phyloP scores from a whole-genome alignment of 2,797 vertebrate genomes.

The Sitta carolinensis region DNA sequence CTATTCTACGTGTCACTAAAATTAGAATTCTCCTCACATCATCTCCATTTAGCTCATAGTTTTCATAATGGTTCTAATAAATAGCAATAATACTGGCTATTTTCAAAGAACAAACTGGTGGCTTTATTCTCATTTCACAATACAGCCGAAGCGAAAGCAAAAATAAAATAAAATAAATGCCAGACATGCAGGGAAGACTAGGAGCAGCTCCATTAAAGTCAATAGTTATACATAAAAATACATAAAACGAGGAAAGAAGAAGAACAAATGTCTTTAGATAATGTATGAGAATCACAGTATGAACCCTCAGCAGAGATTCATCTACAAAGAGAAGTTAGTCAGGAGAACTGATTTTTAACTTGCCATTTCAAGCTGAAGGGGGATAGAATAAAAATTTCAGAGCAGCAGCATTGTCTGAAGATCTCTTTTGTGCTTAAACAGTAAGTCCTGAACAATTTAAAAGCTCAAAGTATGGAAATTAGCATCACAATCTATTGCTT shows the following conservation, averaged over 20 bases:
- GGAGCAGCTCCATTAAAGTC: conserved; percentile 34
- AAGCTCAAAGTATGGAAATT: conserved; percentile 1
- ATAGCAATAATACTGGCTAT: not conserved
- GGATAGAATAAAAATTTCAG: conserved; percentile 27
- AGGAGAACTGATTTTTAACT: conserved; percentile 3
- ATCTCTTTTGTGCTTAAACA: conserved; percentile 26
- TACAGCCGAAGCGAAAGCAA: not conserved
- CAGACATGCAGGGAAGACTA: not conserved
- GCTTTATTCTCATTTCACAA: conserved; percentile 29
- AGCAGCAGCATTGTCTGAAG: not conserved
- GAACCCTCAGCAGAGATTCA: not conserved
- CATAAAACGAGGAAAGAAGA: not conserved
- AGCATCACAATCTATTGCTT: not conserved
- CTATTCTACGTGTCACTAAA: not conserved
- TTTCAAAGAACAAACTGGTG: conserved; percentile 6
- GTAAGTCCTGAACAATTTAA: not conserved
- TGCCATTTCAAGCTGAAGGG: conserved; percentile 1
- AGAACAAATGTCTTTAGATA: conserved; percentile 43
- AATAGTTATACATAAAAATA: conserved; percentile 25
- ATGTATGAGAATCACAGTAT: conserved; percentile 40
- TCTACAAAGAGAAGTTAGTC: not conserved
- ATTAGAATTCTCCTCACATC: not conserved
- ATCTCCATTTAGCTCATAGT: not conserved
- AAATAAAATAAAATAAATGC: conserved; percentile 25
- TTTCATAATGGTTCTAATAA: conserved; percentile 31